Base-by-base conservation (phyloP, 2,888 invertebrate genomes). In the Tipula vernalis region DNA sequence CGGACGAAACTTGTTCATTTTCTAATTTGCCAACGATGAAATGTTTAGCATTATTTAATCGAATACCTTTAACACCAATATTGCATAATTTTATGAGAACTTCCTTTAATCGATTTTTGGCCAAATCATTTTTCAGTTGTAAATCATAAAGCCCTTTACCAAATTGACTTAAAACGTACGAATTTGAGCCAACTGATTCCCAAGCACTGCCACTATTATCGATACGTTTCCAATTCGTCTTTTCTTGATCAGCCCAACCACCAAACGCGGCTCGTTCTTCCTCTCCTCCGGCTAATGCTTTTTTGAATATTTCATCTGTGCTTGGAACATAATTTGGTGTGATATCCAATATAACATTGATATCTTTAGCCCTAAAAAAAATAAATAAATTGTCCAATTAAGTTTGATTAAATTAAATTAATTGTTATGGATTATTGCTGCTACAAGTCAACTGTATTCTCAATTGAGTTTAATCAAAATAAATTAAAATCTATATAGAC, bases 41-140 rank as follows among this genome's bases (percentile, higher is more conserved):
- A 89, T 94, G 94, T 12, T 95, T 94, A 0, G 94, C 95, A 87
- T 95, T 94, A 84, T 89, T 90, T 83, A 90, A 92, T 89, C 97
- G 94, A 89, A 99, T 94, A 3, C 99, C 99, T 88, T 93, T 94
- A 0, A 97, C 95, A 0, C 98, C 98, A 3, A 94, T 92, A 4
- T 93, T 92, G 88, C 98, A 90, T 94, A 98, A 96, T 88, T 93
- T 94, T 57, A 92, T 91, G 0, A 98, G 90, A 0, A 96, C 95
- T 0, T 92, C 92, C 89, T 95, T 92, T 88, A 97, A 95, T 90
- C 94, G 94, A 0, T 92, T 89, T 3, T 95, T 92, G 0, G 97
- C 96, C 0, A 91, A 90, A 0, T 93, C 91, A 89, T 96, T 96
- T 87, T 94, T 93, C 93, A 96, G 96, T 92, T 98, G 97, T 4